Conservation (phyloP, 2,113 vertebrate species). For the Collichthys lucidus region DNA sequence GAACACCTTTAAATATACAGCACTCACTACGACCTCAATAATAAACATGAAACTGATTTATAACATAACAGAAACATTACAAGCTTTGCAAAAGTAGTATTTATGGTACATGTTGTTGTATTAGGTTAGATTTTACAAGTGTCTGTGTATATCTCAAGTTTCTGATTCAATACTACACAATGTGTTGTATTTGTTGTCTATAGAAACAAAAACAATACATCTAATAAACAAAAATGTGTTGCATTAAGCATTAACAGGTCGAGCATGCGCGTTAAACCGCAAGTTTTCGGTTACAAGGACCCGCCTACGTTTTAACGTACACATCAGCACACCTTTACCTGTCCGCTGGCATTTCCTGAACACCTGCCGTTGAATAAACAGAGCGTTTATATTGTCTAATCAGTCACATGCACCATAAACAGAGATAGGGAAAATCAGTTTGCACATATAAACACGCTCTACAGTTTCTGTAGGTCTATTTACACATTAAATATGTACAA, state of each 20-base stretch:
- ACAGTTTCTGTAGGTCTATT: background rate
- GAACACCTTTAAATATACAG: too few species aligned
- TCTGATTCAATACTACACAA: background rate
- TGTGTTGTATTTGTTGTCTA: background rate
- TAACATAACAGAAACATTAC: too few species aligned
- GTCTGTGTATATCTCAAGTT: background rate
- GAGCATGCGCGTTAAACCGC: background rate
- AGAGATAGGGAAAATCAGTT: too few species aligned
- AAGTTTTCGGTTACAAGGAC: background rate
- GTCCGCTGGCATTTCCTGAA: background rate
- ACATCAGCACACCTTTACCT: conserved; percentile 11
- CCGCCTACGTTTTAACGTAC: background rate
- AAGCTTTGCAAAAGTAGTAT: too few species aligned
- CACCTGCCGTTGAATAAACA: background rate
- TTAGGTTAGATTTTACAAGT: too few species aligned
- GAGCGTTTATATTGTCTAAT: background rate
- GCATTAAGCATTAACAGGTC: background rate
- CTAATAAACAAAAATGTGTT: background rate
- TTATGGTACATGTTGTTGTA: too few species aligned
- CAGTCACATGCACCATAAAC: background rate
- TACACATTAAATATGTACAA: background rate
- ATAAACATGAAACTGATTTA: too few species aligned
- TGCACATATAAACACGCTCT: background rate
- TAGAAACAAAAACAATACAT: background rate
- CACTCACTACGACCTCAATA: too few species aligned